Evolutionary conservation across 2,113 vertebrate genomes (phyloP), one percentile per base, ranked within the genome.

Genomic region (Cairina moschata): DNA sequence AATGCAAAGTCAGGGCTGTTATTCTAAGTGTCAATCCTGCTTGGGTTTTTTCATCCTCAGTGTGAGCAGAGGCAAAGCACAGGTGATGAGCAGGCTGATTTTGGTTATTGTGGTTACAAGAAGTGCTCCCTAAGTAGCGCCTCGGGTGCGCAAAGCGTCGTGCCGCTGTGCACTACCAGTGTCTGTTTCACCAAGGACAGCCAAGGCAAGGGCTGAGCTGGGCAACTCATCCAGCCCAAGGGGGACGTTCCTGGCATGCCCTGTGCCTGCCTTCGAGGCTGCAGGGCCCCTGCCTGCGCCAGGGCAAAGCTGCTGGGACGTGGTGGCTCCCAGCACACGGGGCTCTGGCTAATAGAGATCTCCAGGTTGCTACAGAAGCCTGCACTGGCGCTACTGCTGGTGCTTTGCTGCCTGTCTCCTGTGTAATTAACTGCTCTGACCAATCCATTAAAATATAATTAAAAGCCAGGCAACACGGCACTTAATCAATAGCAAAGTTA

Each of bases 371-470:
- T 22, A 0, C 56, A 5, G 66, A 50, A 75, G 54, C 4, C 38
- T 13, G 36, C 1, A 0, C 77, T 60, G 52, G 25, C 13, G 42
- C 68, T 65, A 28, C 46, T 11, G 44, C 25, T 23, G 59, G 77
- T 29, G 1, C 50, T 88, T 34, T 48, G 34, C 86, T 54, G 40
- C 11, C 93, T 18, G 36, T 34, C 60, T 62, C 62, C 11, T 13
- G 8, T 0, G 23, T 69, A 79, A 94, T 93, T 93, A 86, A 36
- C 83, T 44, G 73, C 32, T 48, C 56, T 92, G 88, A 46, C 87
- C 67, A 29, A 60, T 52, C 89, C 66, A 78, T 95, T 96, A 75
- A 25, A 56, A 69, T 42, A 58, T 85, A 95, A 96, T 95, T 94
- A 95, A 93, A 91, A 86, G 78, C 56, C 85, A 66, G 63, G 79